phyloP scores from a whole-genome alignment of 2,888 invertebrate species.

The Ormyrus labotus region DNA sequence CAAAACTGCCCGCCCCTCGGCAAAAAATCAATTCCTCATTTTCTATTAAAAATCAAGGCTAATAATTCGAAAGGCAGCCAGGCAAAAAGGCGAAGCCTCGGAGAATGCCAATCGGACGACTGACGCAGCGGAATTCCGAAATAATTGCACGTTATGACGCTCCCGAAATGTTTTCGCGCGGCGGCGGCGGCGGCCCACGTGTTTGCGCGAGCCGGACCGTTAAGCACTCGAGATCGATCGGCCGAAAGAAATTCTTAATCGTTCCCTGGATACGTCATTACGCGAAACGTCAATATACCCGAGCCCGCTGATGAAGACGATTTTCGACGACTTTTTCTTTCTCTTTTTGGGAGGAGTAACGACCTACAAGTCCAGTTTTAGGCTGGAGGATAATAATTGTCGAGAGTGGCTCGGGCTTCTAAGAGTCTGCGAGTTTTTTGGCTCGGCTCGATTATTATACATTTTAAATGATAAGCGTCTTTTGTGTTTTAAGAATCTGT shows the following conservation, averaged over 20 bases:
- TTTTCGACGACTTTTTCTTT: not conserved
- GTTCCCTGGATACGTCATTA: conserved; percentile 11
- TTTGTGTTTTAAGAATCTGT: too few relatives aligned
- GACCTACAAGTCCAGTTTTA: too few relatives aligned
- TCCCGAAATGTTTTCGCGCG: conserved; percentile 20
- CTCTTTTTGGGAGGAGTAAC: too few relatives aligned
- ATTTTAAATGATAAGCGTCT: not conserved
- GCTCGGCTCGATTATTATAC: not conserved
- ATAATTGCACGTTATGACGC: conserved; percentile 50
- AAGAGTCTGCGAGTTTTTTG: not conserved
- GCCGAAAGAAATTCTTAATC: conserved; percentile 1
- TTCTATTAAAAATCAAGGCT: not conserved
- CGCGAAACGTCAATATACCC: conserved; percentile 5
- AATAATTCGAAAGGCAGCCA: not conserved
- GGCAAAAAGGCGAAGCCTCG: not conserved
- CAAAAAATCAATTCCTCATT: not conserved
- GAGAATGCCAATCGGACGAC: conserved; percentile 38
- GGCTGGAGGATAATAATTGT: too few relatives aligned
- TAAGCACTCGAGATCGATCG: not conserved
- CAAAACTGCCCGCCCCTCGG: too few relatives aligned
- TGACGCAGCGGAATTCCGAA: conserved; percentile 48
- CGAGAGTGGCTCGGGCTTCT: too few relatives aligned
- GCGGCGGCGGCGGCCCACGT: not conserved
- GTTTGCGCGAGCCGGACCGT: conserved; percentile 16
- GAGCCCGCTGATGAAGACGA: not conserved